Evolutionary conservation across 2,888 invertebrate species (phyloP), one percentile per base, ranked within the genome.

Genomic region (Eledona agricola): DNA sequence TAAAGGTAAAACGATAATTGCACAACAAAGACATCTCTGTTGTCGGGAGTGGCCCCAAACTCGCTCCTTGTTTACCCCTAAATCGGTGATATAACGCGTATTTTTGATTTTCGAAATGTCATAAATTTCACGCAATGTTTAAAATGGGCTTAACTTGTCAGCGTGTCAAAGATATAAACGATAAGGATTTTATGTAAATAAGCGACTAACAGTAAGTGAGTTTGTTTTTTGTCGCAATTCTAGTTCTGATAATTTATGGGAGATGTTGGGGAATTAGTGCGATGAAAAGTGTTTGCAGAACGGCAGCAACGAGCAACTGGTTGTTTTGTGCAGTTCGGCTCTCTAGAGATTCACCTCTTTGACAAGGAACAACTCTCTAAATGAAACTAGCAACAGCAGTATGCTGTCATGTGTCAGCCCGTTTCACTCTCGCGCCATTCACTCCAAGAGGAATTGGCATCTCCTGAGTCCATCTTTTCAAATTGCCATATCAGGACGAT

Each of bases 341-440:
- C 69, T 62, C 69, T 52, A 34, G 65, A 63, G 69, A 65, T 58
- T 63, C 61, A 64, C 63, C 64, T 66, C 64, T 66, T 69, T 50
- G 69, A 70, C 70, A 70, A 64, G 52, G 64, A 70, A 72, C 72
- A 72, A 68, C 66, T 65, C 63, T 62, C 65, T 62, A 65, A 66
- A 62, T 64, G 67, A 69, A 72, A 69, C 67, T 67, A 68, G 67
- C 69, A 68, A 70, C 66, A 70, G 65, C 62, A 70, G 67, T 68
- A 70, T 62, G 65, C 67, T 72, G 72, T 73, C 73, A 72, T 66
- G 67, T 71, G 73, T 72, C 72, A 71, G 61, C 67, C 70, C 65
- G 63, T 70, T 68, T 70, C 66, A 70, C 65, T 64, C 63, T 60
- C 66, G 55, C n/a, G n/a, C 60, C 62, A 65, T 64, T 55, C 55